phyloP scores from a whole-genome alignment of 2,113 vertebrate species.

The Chaenocephalus aceratus region DNA sequence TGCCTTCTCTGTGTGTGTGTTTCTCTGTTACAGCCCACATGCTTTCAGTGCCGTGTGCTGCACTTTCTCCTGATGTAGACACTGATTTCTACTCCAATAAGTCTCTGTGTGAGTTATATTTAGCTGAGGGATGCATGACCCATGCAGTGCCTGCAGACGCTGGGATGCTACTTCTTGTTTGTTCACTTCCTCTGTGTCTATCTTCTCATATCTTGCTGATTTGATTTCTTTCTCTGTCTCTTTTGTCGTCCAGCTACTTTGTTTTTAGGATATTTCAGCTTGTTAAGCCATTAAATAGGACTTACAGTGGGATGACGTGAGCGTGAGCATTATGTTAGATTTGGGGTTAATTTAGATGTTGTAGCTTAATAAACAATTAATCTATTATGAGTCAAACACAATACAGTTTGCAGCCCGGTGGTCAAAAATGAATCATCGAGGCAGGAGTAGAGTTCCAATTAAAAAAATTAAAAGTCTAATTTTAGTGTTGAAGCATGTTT shows the following conservation, averaged over 20 bases:
- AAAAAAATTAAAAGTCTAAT: conserved; percentile 27
- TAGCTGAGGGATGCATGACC: conserved; percentile 54
- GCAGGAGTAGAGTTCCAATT: conserved; percentile 10
- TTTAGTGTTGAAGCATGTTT: neutral
- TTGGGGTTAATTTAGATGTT: neutral
- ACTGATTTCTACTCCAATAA: conserved; percentile 40
- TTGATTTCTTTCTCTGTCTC: neutral
- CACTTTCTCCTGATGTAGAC: conserved; percentile 24
- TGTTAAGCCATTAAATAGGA: neutral
- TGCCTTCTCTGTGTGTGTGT: neutral
- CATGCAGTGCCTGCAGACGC: conserved; percentile 20
- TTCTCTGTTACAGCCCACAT: conserved; percentile 14
- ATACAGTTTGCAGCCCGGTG: neutral
- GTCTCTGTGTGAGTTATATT: conserved; percentile 54
- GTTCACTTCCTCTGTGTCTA: conserved; percentile 1
- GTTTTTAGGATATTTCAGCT: conserved; percentile 16
- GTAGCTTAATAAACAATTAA: neutral
- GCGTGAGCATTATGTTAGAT: neutral
- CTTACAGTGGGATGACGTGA: neutral
- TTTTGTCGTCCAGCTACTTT: neutral
- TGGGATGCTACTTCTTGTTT: conserved; percentile 15
- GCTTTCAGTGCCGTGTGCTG: conserved; percentile 11
- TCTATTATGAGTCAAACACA: neutral
- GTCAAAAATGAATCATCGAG: neutral
- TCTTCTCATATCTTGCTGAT: neutral